phyloP scores from a whole-genome alignment of 2,888 invertebrate species.

The Oligia fasciuncula region DNA sequence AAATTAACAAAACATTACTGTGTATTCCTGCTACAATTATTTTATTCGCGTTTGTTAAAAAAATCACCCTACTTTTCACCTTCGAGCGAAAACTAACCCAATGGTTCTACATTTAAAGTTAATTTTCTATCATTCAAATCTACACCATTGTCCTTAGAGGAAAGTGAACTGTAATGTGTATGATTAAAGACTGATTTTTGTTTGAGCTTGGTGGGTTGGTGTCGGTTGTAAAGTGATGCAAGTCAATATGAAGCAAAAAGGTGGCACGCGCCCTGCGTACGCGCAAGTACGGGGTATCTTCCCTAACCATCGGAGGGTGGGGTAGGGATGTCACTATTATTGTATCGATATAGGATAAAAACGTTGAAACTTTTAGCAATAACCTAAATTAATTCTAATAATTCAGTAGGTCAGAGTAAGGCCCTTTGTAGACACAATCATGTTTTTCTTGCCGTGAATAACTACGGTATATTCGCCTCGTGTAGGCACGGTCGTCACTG shows the following conservation, averaged over 20 bases:
- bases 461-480: too few species aligned
- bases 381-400: neutral
- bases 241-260: conserved; percentile 87
- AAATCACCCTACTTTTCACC: conserved; percentile 59
- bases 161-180: conserved; percentile 39
- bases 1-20: conserved; percentile 89
- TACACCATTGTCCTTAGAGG: conserved; percentile 22
- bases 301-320: conserved; percentile 84
- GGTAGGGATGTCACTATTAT: conserved; percentile 70
- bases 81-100: conserved; percentile 14
- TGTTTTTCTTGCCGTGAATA: too few species aligned
- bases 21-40: conserved; percentile 85
- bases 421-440: too few species aligned
- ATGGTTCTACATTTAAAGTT: accelerated
- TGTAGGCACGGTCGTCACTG: neutral
- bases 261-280: conserved; percentile 88
- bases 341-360: conserved; percentile 47
- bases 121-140: conserved; percentile 50
- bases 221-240: conserved; percentile 78
- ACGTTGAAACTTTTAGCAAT: neutral
- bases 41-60: conserved; percentile 75
- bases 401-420: neutral
- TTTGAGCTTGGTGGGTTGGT: conserved; percentile 30
- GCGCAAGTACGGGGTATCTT: conserved; percentile 84
- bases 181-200: conserved; percentile 53